phyloP scores from a whole-genome alignment of 2,888 invertebrate species.

The Bedellia somnulentella region DNA sequence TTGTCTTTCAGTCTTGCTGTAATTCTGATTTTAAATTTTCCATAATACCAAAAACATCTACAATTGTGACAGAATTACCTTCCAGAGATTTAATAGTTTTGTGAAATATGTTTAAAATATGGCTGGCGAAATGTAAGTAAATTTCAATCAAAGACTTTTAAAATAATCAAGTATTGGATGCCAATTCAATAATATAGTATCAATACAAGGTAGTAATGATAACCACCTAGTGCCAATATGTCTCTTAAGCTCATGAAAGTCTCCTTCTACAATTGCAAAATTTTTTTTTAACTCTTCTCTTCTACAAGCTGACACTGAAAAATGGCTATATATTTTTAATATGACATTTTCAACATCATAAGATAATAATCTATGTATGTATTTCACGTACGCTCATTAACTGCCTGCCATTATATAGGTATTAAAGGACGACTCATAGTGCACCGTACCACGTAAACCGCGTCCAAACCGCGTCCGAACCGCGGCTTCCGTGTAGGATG shows the following conservation, averaged over 20 bases:
- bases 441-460: no score
- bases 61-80: conserved; percentile 10
- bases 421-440: no score
- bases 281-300: conserved; percentile 11
- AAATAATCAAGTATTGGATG: conserved; percentile 4
- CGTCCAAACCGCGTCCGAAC: no score
- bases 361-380: no score
- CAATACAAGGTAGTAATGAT: not conserved
- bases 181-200: conserved; percentile 2
- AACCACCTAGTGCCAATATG: conserved; percentile 1
- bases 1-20: conserved; percentile 6
- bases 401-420: no score
- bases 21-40: conserved; percentile 10
- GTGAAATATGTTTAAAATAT: conserved; percentile 11
- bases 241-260: conserved; percentile 9
- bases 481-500: no score
- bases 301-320: conserved; percentile 9
- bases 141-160: conserved; percentile 5
- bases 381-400: no score
- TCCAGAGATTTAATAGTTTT: conserved; percentile 11
- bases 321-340: conserved; percentile 12
- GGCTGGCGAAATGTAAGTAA: conserved; percentile 8
- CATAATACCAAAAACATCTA: conserved; percentile 11
- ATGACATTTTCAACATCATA: conserved; percentile 13
- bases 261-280: conserved; percentile 12